Conservation (phyloP, 2,113 vertebrate genomes). For the Nycticryphes semicollaris region DNA sequence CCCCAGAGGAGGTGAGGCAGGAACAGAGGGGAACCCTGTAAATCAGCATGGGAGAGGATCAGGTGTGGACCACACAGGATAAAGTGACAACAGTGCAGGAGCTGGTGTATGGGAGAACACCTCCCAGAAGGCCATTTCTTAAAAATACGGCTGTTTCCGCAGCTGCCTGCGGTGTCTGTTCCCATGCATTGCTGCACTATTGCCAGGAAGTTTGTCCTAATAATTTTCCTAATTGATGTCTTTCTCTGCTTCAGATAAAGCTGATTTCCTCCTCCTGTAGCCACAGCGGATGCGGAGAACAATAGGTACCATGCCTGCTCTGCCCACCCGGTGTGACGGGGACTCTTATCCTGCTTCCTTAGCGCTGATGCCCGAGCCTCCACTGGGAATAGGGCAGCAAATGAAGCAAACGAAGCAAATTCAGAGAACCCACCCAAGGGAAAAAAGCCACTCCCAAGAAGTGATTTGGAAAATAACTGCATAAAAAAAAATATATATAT, state of each 20-base stretch:
- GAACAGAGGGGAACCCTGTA: background rate
- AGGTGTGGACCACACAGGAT: background rate
- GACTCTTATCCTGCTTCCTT: slow-evolving; percentile 14
- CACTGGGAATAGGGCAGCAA: background rate
- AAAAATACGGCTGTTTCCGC: background rate
- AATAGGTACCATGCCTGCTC: slow-evolving; percentile 11
- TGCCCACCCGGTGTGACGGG: background rate
- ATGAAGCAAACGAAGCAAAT: background rate
- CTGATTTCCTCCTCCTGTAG: background rate
- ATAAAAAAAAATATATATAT: too few species aligned
- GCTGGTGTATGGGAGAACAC: background rate
- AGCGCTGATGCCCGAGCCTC: background rate
- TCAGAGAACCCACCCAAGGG: background rate
- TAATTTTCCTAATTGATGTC: slow-evolving; percentile 16
- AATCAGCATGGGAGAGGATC: background rate
- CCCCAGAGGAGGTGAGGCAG: background rate
- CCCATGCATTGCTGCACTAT: background rate
- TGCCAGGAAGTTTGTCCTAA: slow-evolving; percentile 47
- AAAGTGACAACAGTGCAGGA: accelerated
- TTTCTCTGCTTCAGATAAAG: slow-evolving; percentile 7
- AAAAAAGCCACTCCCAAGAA: background rate
- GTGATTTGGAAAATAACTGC: background rate
- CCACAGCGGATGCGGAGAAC: background rate
- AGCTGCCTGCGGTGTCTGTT: background rate
- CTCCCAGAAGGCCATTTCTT: background rate